Percentiles rank a stretch among this genome's conserved stretches.
These are phyloP conservation scores for Lutjanus argentimaculatus DNA, from an alignment of 2,797 vertebrate genomes.

Conservation along the genomic window DNA sequence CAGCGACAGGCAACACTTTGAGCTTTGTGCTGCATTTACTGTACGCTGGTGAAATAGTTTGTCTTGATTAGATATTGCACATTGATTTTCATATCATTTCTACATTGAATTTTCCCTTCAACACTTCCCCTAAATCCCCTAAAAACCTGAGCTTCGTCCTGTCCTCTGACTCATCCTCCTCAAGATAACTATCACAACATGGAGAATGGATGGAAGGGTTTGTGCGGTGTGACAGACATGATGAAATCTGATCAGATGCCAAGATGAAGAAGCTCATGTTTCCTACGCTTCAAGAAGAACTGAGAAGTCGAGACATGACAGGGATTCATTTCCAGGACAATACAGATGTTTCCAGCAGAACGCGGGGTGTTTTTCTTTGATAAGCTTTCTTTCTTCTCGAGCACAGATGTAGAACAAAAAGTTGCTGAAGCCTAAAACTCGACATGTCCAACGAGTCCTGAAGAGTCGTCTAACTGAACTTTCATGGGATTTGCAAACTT, in stretches of 20 bases:
- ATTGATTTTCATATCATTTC: constrained; percentile 33
- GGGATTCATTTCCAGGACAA: background rate
- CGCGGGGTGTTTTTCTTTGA: constrained; percentile 28
- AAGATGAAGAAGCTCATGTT: background rate
- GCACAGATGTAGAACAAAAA: constrained; percentile 70
- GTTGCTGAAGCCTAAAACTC: constrained; percentile 58
- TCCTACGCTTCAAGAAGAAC: background rate
- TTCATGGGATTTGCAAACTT: constrained; percentile 84
- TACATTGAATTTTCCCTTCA: background rate
- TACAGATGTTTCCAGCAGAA: constrained; percentile 5
- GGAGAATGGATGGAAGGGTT: background rate
- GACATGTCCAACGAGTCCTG: constrained; percentile 39
- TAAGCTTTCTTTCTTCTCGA: constrained; percentile 56
- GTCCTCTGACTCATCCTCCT: background rate
- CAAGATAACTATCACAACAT: background rate
- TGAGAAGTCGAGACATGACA: background rate
- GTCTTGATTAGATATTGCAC: constrained; percentile 49
- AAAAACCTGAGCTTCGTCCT: background rate
- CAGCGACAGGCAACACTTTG: constrained; percentile 27
- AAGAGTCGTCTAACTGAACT: constrained; percentile 68
- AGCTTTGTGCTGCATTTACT: constrained; percentile 39
- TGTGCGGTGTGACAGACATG: background rate
- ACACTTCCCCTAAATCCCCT: background rate
- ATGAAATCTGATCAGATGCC: background rate
- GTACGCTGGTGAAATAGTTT: constrained; percentile 14